Base-by-base conservation (phyloP, 2,797 vertebrate genomes). In the Micropoecilia bifurca region DNA sequence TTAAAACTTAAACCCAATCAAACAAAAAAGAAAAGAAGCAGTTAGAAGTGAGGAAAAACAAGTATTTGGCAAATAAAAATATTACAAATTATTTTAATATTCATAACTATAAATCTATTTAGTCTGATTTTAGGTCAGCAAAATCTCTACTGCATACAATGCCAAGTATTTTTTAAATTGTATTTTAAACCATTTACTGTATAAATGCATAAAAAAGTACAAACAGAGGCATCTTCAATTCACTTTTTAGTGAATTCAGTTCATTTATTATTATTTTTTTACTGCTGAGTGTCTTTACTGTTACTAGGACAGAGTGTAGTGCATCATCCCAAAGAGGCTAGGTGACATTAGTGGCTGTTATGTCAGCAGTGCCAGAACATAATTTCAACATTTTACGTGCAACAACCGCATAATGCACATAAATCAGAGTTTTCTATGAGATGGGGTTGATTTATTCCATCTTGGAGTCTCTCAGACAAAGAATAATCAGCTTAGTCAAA, bases 401-500 rank as follows among this genome's bases (percentile, higher is more conserved):
- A 36, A 39, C 16, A 66, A 66, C 61, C 3, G 0, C 14, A 66
- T 39, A 39, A 36, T 66, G 30, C 25, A 43, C 13, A 57, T 57
- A 55, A 74, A 39, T 30, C 43, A 30, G 6, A 53, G 8, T 5
- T 39, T 36, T 68, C 36, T 10, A 12, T 50, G 20, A 66, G 41
- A 13, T 41, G 20, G 16, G 6, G 74, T 18, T 66, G 18, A 47
- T 86, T 87, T 71, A 74, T 77, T n/a, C 20, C 48, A 18, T n/a
- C 4, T 12, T 45, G 33, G 39, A 59, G n/a, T 72, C 59, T 80
- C 53, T 46, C 57, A 83, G 72, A 80, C 83, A 86, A 80, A 66
- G 61, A 76, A 74, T 77, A 87, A 85, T 89, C 81, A 81, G 9
- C 81, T 87, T 77, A 59, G 74, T 71, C 55, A 91, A 91, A 87